Conservation (phyloP, 2,113 vertebrate species). For the Pterocles burchelli region DNA sequence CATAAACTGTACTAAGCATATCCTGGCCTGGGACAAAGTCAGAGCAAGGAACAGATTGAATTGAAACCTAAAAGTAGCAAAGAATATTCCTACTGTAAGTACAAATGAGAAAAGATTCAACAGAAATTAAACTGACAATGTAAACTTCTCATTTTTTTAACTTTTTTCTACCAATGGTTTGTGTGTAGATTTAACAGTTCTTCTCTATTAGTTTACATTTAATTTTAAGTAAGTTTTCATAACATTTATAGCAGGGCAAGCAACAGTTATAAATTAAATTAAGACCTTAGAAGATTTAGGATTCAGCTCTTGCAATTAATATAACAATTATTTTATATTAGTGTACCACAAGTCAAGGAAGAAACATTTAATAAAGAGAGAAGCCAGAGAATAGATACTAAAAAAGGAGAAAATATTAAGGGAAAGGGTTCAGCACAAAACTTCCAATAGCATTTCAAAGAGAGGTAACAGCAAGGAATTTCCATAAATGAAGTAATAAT, state of each 20-base stretch:
- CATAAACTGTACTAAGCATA: conserved; percentile 71
- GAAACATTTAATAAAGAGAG: background rate
- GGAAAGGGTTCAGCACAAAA: background rate
- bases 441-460: background rate
- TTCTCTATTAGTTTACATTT: background rate
- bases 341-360: background rate
- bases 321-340: background rate
- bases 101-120: background rate
- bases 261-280: background rate
- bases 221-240: background rate
- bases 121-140: background rate
- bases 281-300: background rate
- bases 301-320: background rate
- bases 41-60: conserved; percentile 32
- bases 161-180: background rate
- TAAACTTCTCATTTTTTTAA: background rate
- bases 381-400: background rate
- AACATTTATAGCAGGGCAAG: background rate
- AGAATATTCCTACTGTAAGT: conserved; percentile 1
- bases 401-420: background rate
- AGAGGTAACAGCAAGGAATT: background rate
- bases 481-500: background rate
- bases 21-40: conserved; percentile 55
- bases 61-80: conserved; percentile 64
- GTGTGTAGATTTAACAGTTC: background rate